Evolutionary conservation across 2,888 invertebrate species (phyloP).

Genomic region (Drosophila mimetica): DNA sequence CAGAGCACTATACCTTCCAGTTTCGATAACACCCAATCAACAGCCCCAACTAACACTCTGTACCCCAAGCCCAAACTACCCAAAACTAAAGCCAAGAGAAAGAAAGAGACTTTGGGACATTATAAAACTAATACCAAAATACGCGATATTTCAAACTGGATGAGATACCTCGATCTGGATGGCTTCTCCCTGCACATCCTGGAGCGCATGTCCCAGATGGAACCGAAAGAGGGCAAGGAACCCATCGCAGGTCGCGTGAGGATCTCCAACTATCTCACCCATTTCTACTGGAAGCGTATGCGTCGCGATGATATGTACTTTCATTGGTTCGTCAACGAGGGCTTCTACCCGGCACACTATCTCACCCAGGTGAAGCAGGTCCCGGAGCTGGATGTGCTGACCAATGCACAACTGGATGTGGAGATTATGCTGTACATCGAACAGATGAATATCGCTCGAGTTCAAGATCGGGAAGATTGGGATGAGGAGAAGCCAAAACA

Average conservation of each 20-base stretch:
- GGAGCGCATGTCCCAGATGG: background rate
- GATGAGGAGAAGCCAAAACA: background rate
- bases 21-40: too few species aligned
- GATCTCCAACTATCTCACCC: background rate
- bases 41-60: too few species aligned
- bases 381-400: background rate
- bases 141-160: too few species aligned
- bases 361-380: background rate
- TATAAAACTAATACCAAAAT: too few species aligned
- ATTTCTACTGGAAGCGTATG: slow-evolving; percentile 10
- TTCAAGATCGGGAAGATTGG: too few species aligned
- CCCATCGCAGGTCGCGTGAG: background rate
- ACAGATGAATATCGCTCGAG: background rate
- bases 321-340: slow-evolving; percentile 22
- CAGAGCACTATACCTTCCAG: too few species aligned
- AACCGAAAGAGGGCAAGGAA: rapidly evolving
- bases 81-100: too few species aligned
- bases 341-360: slow-evolving; percentile 7
- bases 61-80: too few species aligned
- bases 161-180: slow-evolving; percentile 23
- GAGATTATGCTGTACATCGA: background rate
- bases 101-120: too few species aligned
- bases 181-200: background rate
- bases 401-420: background rate
- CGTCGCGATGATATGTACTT: background rate